Conservation (phyloP, 1,140 invertebrate species). For the Galendromus occidentalis region DNA sequence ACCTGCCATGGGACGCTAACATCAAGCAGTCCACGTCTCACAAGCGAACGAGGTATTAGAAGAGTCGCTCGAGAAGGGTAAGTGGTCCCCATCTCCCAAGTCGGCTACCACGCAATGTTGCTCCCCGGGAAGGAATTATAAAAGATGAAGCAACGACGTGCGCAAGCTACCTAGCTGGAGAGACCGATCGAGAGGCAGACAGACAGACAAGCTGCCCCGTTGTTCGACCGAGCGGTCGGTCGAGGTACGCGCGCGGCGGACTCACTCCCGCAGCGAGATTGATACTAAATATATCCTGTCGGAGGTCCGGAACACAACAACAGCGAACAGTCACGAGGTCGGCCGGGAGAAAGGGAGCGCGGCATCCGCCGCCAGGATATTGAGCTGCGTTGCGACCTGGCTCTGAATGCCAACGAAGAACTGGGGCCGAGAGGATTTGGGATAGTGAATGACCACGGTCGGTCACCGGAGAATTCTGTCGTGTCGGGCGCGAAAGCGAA, state of each 20-base stretch:
- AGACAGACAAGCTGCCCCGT: too few species aligned
- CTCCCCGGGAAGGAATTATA: background rate
- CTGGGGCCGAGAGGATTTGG: background rate
- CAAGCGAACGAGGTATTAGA: too few species aligned
- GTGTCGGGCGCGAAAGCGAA: too few species aligned
- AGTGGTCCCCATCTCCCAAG: too few species aligned
- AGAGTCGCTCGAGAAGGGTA: too few species aligned
- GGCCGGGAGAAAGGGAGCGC: background rate
- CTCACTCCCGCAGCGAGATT: background rate
- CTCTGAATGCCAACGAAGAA: constrained; percentile 10
- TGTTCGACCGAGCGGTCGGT: background rate
- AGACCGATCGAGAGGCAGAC: too few species aligned
- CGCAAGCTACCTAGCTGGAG: background rate
- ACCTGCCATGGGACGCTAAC: too few species aligned
- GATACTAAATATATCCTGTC: constrained; percentile 12
- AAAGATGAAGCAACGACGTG: constrained; percentile 10
- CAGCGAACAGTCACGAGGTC: background rate
- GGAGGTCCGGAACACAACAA: background rate
- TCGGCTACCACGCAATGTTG: too few species aligned
- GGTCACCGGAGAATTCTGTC: too few species aligned
- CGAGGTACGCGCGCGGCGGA: background rate
- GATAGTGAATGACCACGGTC: background rate
- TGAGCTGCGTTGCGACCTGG: background rate
- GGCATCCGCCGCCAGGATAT: background rate
- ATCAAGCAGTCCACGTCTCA: too few species aligned